Evolutionary conservation across 2,888 invertebrate species (phyloP).

Genomic region (Eupithecia tripunctaria): DNA sequence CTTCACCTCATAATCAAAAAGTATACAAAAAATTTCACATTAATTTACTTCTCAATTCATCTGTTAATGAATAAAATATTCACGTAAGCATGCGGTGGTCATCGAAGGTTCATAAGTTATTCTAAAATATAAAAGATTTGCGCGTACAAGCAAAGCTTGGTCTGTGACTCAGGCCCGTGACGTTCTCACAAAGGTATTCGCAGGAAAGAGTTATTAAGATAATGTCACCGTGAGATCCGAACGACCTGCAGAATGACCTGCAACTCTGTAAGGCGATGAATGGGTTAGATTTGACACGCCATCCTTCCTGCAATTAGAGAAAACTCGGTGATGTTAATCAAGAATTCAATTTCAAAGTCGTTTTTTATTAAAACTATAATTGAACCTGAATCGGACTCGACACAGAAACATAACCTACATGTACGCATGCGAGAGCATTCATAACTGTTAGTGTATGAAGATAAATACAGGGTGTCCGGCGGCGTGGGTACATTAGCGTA

Average conservation of each 20-base stretch:
- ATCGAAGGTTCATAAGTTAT: conserved; percentile 45
- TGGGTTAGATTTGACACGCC: conserved; percentile 60
- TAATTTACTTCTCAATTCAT: conserved; percentile 51
- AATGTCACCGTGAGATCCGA: conserved; percentile 73
- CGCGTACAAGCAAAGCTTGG: conserved; percentile 55
- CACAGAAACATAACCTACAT: conserved; percentile 81
- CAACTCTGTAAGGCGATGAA: conserved; percentile 48
- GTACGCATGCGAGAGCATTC: conserved; percentile 77
- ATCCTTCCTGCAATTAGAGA: conserved; percentile 59
- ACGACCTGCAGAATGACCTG: conserved; percentile 48
- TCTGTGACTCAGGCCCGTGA: conserved; percentile 68
- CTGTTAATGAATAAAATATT: conserved; percentile 56
- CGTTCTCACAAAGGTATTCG: conserved; percentile 77
- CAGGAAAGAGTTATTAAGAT: conserved; percentile 75
- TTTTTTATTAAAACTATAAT: conserved; percentile 66
- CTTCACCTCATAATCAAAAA: conserved; percentile 60
- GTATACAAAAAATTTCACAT: conserved; percentile 53
- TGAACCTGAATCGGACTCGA: conserved; percentile 70
- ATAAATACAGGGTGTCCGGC: conserved; percentile 78
- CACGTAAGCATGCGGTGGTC: conserved; percentile 48
- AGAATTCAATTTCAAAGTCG: conserved; percentile 64
- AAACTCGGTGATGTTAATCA: conserved; percentile 54
- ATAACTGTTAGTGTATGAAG: conserved; percentile 78
- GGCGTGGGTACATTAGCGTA: conserved; percentile 61
- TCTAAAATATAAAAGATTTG: conserved; percentile 64